A percentile compares a stretch with the other conserved stretches of the same genome.
These are phyloP conservation scores for Sisyra terminalis DNA, from an alignment of 2,888 invertebrate genomes.

Conservation along the genomic window DNA sequence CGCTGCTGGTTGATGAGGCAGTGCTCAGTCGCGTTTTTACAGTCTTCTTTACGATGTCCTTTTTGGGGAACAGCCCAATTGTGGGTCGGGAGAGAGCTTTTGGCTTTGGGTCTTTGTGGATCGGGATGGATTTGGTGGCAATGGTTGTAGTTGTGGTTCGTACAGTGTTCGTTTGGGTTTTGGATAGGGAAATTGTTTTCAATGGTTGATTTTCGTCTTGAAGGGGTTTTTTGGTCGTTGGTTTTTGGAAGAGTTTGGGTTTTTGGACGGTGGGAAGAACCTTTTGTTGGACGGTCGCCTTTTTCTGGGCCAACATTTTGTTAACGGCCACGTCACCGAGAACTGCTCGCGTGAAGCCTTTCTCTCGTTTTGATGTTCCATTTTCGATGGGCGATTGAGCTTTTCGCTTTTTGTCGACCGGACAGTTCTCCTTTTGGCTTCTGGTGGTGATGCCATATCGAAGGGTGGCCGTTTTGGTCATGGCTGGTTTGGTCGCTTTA, in stretches of 20 bases:
- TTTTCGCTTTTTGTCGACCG: constrained; percentile 45
- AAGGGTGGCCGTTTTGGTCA: constrained; percentile 29
- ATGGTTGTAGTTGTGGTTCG: too few relatives aligned
- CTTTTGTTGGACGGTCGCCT: constrained; percentile 17
- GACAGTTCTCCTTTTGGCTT: constrained; percentile 37
- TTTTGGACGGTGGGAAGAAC: constrained; percentile 20
- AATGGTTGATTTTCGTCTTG: constrained; percentile 18
- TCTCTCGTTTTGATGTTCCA: background rate
- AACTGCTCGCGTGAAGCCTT: background rate
- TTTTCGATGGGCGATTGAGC: constrained; percentile 48
- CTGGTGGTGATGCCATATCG: constrained; percentile 40
- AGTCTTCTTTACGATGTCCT: constrained; percentile 19
- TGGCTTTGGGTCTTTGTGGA: constrained; percentile 23
- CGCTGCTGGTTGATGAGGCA: constrained; percentile 50
- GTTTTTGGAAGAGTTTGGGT: constrained; percentile 23
- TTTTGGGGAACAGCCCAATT: constrained; percentile 22
- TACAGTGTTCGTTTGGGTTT: too few relatives aligned
- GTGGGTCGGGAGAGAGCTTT: constrained; percentile 21
- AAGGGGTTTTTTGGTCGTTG: constrained; percentile 23
- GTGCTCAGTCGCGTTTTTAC: constrained; percentile 42
- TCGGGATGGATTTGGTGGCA: too few relatives aligned
- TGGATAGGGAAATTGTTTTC: constrained; percentile 10
- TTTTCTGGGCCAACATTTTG: constrained; percentile 11
- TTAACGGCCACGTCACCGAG: constrained; percentile 8
- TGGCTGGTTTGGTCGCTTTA: constrained; percentile 35